phyloP scores from a whole-genome alignment of 2,113 vertebrate genomes.

The Limnothrissa miodon region DNA sequence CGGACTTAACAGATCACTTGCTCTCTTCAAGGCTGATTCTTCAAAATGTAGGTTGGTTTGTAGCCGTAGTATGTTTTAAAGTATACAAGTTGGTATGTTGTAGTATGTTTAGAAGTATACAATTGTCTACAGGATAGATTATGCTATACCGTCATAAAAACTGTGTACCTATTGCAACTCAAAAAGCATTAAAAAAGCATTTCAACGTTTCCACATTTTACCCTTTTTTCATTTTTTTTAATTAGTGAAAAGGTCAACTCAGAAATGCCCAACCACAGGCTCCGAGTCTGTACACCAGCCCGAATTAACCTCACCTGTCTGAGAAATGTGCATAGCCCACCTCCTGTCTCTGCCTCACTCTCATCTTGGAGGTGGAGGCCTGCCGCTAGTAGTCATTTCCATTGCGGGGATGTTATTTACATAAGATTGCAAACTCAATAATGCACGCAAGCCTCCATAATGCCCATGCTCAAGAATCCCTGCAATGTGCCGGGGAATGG shows the following conservation, averaged over 20 bases:
- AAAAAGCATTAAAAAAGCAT: too few species aligned
- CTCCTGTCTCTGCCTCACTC: constrained; percentile 3
- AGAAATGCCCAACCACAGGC: background rate
- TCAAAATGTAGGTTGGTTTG: background rate
- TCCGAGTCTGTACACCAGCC: constrained; percentile 2
- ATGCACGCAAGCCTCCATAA: background rate
- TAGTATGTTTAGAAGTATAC: too few species aligned
- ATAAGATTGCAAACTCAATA: constrained; percentile 40
- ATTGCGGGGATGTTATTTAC: constrained; percentile 19
- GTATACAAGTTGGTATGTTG: background rate
- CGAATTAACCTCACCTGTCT: background rate
- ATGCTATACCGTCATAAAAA: too few species aligned
- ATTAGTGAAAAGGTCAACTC: background rate
- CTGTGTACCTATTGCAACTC: too few species aligned
- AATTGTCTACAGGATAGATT: too few species aligned
- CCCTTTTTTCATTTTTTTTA: background rate
- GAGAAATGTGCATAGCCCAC: constrained; percentile 12
- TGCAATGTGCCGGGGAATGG: background rate
- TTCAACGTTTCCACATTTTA: background rate
- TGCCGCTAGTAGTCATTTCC: constrained; percentile 20
- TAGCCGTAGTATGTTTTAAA: too few species aligned
- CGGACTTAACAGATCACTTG: background rate
- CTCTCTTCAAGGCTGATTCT: background rate
- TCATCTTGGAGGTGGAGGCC: background rate
- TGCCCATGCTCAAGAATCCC: constrained; percentile 13